Evolutionary conservation across 2,888 invertebrate species (phyloP).

Genomic region (Limnephilus marmoratus): DNA sequence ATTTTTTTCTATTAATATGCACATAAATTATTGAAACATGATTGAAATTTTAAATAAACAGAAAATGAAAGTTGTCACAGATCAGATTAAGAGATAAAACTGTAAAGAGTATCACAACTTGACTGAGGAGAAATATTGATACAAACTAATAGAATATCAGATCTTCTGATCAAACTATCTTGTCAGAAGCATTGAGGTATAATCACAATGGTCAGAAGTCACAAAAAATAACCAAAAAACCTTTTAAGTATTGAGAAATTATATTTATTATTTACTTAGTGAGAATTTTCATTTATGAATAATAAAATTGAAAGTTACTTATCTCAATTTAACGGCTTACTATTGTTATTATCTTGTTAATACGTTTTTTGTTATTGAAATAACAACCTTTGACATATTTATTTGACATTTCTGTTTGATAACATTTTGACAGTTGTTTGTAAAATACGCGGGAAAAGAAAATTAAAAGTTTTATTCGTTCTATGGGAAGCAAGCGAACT

Average conservation of each 20-base stretch:
- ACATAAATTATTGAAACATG: constrained; percentile 36
- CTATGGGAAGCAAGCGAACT: not conserved
- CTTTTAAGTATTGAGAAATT: too few relatives aligned
- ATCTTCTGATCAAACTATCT: not conserved
- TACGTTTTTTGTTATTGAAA: not conserved
- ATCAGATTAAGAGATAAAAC: constrained; percentile 13
- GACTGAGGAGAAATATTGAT: not conserved
- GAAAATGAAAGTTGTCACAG: constrained; percentile 44
- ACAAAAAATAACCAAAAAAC: not conserved
- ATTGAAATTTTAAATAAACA: constrained; percentile 12
- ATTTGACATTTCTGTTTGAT: not conserved
- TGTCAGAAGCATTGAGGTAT: not conserved
- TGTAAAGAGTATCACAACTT: not conserved
- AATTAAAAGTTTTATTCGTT: not conserved
- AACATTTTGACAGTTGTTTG: constrained; percentile 12
- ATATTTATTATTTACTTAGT: too few relatives aligned
- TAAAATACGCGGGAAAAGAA: constrained; percentile 17
- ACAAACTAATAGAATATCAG: not conserved
- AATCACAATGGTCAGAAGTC: too few relatives aligned
- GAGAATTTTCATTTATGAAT: too few relatives aligned
- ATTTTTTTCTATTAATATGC: constrained; percentile 36
- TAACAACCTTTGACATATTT: not conserved
- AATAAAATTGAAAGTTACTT: too few relatives aligned
- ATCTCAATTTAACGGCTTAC: not conserved
- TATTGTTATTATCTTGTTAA: not conserved